phyloP scores from a whole-genome alignment of 2,113 vertebrate genomes.

The Nesogale talazaci region DNA sequence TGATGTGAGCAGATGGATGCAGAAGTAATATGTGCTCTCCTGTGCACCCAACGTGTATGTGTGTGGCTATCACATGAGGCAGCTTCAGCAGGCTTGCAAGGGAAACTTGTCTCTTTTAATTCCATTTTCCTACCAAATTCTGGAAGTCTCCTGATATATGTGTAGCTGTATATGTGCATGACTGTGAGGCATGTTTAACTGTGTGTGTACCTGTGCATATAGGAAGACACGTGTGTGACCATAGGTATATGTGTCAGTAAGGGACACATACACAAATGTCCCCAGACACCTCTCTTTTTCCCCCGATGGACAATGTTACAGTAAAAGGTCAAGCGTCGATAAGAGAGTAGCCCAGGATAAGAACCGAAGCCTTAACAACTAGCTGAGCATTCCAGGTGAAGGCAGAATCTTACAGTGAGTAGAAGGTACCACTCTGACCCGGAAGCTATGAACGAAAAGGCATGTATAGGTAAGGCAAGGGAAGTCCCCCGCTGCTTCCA shows the following conservation, averaged over 20 bases:
- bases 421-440: neutral
- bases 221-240: neutral
- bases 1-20: neutral
- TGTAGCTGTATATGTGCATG: neutral
- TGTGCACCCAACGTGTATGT: neutral
- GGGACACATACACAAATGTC: neutral
- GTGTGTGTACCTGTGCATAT: too few relatives aligned
- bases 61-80: neutral
- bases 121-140: too few relatives aligned
- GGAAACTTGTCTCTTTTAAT: too few relatives aligned
- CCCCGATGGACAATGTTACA: too few relatives aligned
- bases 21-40: neutral
- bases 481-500: neutral
- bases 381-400: neutral
- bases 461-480: neutral
- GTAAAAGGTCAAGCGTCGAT: too few relatives aligned
- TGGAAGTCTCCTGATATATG: too few relatives aligned
- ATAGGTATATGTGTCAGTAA: accelerated
- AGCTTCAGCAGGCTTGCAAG: too few relatives aligned
- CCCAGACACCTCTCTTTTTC: neutral
- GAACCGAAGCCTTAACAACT: neutral
- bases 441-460: neutral
- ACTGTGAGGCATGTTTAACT: too few relatives aligned
- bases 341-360: neutral
- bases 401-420: neutral